Percentiles rank a stretch among this genome's conserved stretches.
Evolutionary conservation across 2,888 invertebrate genomes (phyloP).

Genomic region (Stenichneumon culpator): DNA sequence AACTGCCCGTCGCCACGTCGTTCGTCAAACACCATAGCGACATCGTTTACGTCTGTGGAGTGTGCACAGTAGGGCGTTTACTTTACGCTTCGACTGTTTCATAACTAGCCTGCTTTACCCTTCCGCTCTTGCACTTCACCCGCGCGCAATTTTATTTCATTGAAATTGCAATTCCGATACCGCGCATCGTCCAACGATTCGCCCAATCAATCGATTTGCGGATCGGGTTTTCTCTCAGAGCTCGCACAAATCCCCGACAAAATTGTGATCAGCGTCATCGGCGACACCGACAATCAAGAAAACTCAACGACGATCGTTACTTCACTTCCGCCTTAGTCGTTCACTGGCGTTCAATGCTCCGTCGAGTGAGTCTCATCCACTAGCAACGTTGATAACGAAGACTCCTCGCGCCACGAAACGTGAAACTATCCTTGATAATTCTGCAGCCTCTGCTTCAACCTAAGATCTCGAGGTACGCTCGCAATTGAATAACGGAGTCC

Average conservation of each 20-base stretch:
- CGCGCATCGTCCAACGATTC: neutral
- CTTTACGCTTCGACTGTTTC: slow-evolving; percentile 53
- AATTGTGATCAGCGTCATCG: neutral
- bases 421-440: slow-evolving; percentile 23
- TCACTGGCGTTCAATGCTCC: neutral
- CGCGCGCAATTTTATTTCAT: slow-evolving; percentile 28
- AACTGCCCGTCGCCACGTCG: slow-evolving; percentile 35
- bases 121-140: slow-evolving; percentile 14
- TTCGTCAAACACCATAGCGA: slow-evolving; percentile 57
- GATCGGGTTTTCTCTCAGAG: neutral
- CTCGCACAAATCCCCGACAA: neutral
- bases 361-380: no score
- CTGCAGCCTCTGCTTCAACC: neutral
- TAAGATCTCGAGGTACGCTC: slow-evolving; percentile 19
- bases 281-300: neutral
- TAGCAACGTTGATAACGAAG: neutral
- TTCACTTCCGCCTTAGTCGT: neutral
- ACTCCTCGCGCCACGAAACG: neutral
- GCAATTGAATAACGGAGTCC: slow-evolving; percentile 65
- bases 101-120: slow-evolving; percentile 50
- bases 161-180: slow-evolving; percentile 1
- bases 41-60: slow-evolving; percentile 42
- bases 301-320: neutral
- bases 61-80: slow-evolving; percentile 17
- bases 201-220: neutral